Evolutionary conservation across 2,888 invertebrate species (phyloP), one percentile per base, ranked within the genome.

Genomic region (Agriopis aurantiaria): DNA sequence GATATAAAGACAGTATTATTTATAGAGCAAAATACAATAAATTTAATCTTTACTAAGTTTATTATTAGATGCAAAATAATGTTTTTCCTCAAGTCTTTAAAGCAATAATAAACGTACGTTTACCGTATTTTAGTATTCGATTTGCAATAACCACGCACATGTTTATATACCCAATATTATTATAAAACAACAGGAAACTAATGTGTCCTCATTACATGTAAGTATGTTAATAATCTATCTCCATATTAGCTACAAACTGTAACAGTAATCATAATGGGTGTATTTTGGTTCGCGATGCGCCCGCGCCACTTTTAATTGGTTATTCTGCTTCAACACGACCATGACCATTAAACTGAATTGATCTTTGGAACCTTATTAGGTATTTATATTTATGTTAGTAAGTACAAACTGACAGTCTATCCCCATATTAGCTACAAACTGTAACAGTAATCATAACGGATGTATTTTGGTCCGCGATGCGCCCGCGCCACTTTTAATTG

Each of bases 361-460:
- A 10, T 41, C 62, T 62, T 65, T 60, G 17, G n/a, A 62, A 68
- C 71, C 17, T 2, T 23, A 23, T 23, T 23, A 23, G 17, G 17
- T 23, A 23, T 23, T 1, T n/a, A n/a, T n/a, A n/a, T n/a, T 2
- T 33, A 33, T 4, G 33, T 33, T 33, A 33, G 17, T 23, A 23
- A 23, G 17, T 23, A 23, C 17, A 23, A 1, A 23, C 17, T 23
- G 2, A 55, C 66, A 66, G 48, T 60, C 55, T 14, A 62, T 58
- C 46, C 55, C 67, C 55, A 65, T 65, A 73, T 71, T 65, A 53
- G 63, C 60, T 70, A 59, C 69, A 68, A 77, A 77, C 68, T 64
- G 78, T 85, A 85, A 86, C 85, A 84, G 87, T 87, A 83, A 80
- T 80, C 53, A 73, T 87, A 87, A 87, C 87, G 87, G 78, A 78